phyloP scores from a whole-genome alignment of 2,113 vertebrate species.

The Sapayoa aenigma region DNA sequence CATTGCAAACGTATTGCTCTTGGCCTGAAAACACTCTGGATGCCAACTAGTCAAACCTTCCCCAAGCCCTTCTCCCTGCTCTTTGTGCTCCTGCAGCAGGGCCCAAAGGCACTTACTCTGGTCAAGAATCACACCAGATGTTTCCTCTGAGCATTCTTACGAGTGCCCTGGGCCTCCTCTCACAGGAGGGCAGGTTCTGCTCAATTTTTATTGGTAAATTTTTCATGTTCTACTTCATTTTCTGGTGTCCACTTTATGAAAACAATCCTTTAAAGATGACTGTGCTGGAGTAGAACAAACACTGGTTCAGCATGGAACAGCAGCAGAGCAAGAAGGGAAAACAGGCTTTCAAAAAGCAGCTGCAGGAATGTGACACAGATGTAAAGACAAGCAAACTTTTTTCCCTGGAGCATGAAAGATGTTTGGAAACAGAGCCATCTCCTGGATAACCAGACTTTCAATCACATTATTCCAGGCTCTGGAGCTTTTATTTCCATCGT shows the following conservation, averaged over 20 bases:
- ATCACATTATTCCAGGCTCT: not conserved
- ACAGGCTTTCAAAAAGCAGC: not conserved
- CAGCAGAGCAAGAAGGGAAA: not conserved
- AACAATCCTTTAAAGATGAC: constrained; percentile 50
- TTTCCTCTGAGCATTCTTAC: not conserved
- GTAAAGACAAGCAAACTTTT: not conserved
- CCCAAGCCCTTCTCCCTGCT: not conserved
- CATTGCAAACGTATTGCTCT: not conserved
- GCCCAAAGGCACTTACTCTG: not conserved
- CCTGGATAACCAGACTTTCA: constrained; percentile 54
- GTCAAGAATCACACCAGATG: not conserved
- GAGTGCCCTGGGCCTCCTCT: not conserved
- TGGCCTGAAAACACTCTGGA: not conserved
- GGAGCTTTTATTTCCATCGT: not conserved
- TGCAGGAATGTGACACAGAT: not conserved
- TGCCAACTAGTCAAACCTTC: not conserved
- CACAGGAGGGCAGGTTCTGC: not conserved
- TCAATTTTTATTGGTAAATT: constrained; percentile 49
- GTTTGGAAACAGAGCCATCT: constrained; percentile 63
- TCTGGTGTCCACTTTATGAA: constrained; percentile 52
- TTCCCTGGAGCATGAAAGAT: constrained; percentile 27
- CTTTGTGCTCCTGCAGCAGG: not conserved
- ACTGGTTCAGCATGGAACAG: not conserved
- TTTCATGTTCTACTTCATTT: constrained; percentile 33
- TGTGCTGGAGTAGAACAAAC: not conserved